Conservation (phyloP, 2,888 invertebrate species). For the Dryadula phaetusa region DNA sequence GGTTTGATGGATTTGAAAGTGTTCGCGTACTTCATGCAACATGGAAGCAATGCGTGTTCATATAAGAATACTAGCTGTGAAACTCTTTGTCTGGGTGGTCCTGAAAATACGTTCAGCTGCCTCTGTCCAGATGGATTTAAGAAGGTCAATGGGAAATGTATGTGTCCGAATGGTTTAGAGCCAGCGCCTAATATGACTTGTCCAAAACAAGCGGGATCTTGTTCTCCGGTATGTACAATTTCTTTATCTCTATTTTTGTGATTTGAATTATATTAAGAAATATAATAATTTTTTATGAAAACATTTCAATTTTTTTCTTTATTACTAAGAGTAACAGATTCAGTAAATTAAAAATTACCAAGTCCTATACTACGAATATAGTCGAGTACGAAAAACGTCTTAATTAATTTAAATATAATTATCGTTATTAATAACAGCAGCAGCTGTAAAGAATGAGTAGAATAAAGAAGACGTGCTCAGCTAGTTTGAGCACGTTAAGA, state of each 20-base stretch:
- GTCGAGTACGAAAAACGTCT: too few species aligned
- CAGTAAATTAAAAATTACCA: too few species aligned
- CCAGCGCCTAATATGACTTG: conserved; percentile 89
- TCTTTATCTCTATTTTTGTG: neutral
- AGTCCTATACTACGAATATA: too few species aligned
- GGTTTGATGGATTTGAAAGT: conserved; percentile 93
- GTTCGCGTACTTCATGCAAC: conserved; percentile 89
- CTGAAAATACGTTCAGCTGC: conserved; percentile 87
- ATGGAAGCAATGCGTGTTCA: conserved; percentile 89
- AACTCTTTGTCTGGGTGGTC: conserved; percentile 91
- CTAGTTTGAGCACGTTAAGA: too few species aligned
- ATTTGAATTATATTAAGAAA: too few species aligned
- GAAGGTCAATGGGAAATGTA: conserved; percentile 84
- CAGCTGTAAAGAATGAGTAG: too few species aligned
- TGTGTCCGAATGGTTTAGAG: conserved; percentile 88
- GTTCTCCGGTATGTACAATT: conserved; percentile 76
- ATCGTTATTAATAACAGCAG: too few species aligned
- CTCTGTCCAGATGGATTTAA: conserved; percentile 92
- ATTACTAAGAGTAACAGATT: too few species aligned
- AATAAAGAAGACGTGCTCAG: too few species aligned
- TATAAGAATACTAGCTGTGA: conserved; percentile 86
- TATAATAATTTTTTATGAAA: too few species aligned
- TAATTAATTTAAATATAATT: too few species aligned
- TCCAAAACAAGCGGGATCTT: conserved; percentile 82
- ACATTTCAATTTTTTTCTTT: too few species aligned